Evolutionary conservation across 2,797 vertebrate species (phyloP).

Genomic region (Acrocephalus scirpaceus): DNA sequence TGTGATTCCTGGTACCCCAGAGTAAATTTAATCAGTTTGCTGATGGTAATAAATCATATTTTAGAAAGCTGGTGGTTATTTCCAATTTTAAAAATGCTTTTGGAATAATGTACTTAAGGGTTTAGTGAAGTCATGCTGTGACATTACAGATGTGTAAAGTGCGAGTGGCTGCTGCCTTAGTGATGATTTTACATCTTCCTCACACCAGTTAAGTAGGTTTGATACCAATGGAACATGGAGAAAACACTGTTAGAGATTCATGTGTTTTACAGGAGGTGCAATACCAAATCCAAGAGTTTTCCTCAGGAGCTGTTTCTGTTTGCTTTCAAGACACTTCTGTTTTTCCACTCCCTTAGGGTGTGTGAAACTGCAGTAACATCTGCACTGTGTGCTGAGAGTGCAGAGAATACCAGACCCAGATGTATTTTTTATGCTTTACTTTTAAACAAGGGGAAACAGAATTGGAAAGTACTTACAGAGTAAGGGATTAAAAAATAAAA

Average conservation of each 20-base stretch:
- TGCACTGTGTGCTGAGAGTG: background rate
- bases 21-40: background rate
- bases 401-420: background rate
- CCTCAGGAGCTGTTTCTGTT: background rate
- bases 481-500: background rate
- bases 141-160: background rate
- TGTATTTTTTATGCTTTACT: background rate
- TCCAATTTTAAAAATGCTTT: background rate
- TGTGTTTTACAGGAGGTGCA: background rate
- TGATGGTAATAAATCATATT: background rate
- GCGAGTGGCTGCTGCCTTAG: background rate
- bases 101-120: background rate
- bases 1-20: background rate
- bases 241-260: background rate
- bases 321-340: background rate
- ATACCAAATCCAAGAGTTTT: background rate
- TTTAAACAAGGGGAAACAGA: background rate
- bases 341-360: background rate
- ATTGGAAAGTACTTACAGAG: background rate
- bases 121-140: background rate
- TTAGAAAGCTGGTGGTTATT: background rate
- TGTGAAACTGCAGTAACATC: background rate
- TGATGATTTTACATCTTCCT: background rate
- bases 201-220: background rate
- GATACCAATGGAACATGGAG: background rate